phyloP scores from a whole-genome alignment of 2,888 invertebrate species.

The Bimastos eiseni region DNA sequence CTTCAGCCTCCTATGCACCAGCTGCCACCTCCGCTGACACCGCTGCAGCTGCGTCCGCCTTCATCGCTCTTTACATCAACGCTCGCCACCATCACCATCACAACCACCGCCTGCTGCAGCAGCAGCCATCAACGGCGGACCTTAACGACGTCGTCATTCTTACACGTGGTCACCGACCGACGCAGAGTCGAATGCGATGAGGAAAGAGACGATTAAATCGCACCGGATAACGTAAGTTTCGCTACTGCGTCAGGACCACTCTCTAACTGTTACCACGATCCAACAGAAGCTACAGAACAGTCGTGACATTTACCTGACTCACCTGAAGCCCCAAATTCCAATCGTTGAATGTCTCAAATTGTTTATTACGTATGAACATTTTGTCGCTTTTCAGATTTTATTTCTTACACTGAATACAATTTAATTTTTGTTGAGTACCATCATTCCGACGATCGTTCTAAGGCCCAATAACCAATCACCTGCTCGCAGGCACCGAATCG shows the following conservation, averaged over 20 bases:
- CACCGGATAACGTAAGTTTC: background rate
- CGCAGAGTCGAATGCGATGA: background rate
- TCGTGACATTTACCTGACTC: background rate
- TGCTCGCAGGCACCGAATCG: no score
- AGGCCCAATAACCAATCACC: no score
- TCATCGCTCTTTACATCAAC: background rate
- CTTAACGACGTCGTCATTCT: slow-evolving; percentile 13
- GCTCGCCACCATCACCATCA: background rate
- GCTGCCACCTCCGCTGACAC: background rate
- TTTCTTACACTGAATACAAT: no score
- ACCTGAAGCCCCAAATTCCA: background rate
- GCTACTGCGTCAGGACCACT: background rate
- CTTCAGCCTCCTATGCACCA: background rate
- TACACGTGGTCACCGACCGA: background rate
- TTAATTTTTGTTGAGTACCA: no score
- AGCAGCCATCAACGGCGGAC: background rate
- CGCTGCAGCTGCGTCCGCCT: background rate
- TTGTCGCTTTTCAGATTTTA: no score
- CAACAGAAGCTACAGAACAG: background rate
- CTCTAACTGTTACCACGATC: background rate
- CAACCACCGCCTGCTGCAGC: background rate
- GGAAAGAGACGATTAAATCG: background rate
- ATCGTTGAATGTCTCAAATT: no score
- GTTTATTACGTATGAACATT: no score
- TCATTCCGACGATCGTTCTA: no score